These are phyloP conservation scores for Chelonus insularis DNA, from an alignment of 1,140 invertebrate genomes.

Conservation along the genomic window DNA sequence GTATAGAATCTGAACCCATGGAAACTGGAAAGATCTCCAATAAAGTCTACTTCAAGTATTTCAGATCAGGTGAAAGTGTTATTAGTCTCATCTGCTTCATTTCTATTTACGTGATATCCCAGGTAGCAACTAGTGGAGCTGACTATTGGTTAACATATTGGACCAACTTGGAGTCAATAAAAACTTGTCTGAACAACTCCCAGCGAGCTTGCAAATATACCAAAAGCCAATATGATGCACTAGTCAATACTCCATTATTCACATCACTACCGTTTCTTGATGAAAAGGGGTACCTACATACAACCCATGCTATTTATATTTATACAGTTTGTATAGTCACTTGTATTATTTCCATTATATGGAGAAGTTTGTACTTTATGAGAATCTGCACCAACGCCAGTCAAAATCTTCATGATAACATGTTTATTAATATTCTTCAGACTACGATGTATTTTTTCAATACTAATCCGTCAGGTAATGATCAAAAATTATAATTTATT, in stretches of 20 bases:
- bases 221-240: background rate
- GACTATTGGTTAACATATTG: constrained; percentile 84
- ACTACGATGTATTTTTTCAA: constrained; percentile 86
- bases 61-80: constrained; percentile 68
- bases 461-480: constrained; percentile 77
- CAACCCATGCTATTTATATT: constrained; percentile 47
- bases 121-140: constrained; percentile 69
- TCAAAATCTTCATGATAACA: constrained; percentile 76
- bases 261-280: constrained; percentile 34
- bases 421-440: constrained; percentile 78
- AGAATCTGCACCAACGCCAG: constrained; percentile 81
- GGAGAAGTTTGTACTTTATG: constrained; percentile 74
- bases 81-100: constrained; percentile 64
- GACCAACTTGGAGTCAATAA: constrained; percentile 61
- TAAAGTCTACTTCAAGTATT: constrained; percentile 67
- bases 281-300: constrained; percentile 38
- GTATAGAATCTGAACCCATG: constrained; percentile 44
- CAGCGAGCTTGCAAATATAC: constrained; percentile 11
- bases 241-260: constrained; percentile 28
- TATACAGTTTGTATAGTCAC: constrained; percentile 49
- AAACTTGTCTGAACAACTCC: constrained; percentile 32
- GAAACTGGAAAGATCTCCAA: constrained; percentile 63
- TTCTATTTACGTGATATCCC: constrained; percentile 67
- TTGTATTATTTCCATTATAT: constrained; percentile 61
- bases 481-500: too few species aligned